Evolutionary conservation across 2,797 vertebrate genomes (phyloP).

Genomic region (Coregonus ussuriensis): DNA sequence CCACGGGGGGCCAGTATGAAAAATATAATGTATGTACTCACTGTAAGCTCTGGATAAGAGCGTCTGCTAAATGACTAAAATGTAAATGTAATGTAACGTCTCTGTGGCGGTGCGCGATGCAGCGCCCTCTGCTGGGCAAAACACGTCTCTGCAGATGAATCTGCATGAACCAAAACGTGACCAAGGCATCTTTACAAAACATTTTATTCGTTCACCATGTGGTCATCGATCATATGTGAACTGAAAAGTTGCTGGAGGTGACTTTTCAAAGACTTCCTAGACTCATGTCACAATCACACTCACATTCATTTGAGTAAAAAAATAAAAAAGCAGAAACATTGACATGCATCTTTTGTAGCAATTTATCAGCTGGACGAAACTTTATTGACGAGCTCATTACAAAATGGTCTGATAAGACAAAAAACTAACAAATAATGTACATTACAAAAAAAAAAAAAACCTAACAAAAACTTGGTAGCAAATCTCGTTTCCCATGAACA

Average conservation of each 20-base stretch:
- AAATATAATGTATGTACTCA: too few relatives aligned
- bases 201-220: neutral
- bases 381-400: neutral
- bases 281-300: neutral
- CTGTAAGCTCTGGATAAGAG: too few relatives aligned
- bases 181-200: neutral
- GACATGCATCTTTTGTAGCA: neutral
- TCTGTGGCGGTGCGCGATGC: neutral
- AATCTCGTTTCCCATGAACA: neutral
- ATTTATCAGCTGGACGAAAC: neutral
- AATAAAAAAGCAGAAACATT: neutral
- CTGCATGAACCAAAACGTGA: neutral
- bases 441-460: neutral
- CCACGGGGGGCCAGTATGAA: too few relatives aligned
- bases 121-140: conserved; percentile 1
- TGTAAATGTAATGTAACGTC: too few relatives aligned
- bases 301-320: neutral
- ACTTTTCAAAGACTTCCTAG: neutral
- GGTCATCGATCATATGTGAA: neutral
- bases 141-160: neutral
- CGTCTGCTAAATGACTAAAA: too few relatives aligned
- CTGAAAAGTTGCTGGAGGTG: neutral
- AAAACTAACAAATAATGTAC: neutral
- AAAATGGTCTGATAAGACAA: neutral
- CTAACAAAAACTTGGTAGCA: neutral